Evolutionary conservation across 2,113 vertebrate genomes (phyloP), one percentile per base, ranked within the genome.

Genomic region (Cyphomyrus plagiostoma): DNA sequence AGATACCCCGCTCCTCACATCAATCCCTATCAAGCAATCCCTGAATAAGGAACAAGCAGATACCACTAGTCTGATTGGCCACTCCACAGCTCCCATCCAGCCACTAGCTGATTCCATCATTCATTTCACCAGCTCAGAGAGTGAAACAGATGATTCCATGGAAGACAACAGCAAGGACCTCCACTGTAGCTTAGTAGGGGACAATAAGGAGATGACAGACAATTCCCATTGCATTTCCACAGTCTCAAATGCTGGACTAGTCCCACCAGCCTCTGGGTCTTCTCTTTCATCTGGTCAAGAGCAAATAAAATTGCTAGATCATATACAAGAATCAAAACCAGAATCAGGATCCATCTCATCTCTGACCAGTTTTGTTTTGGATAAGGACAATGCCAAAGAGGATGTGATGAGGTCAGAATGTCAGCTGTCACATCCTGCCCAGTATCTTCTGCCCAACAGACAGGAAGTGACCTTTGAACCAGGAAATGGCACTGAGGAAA

Each of bases 41-140:
- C 21, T 58, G 6, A 58, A 58, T 23, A 19, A 58, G 21, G 56
- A 58, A 6, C 56, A 23, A 58, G 56, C 56, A 58, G 56, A 58
- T 58, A 58, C 56, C 56, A 58, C 56, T 8, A 23, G 21, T 58
- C 21, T 58, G 56, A 58, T 58, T 58, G 56, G 56, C 62, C n/a
- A 70, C 9, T 70, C 62, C 3, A 30, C n/a, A 70, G 62, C 62
- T 70, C 26, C 62, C 62, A 70, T 30, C n/a, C 53, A 23, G 56
- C 30, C 35, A 42, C 4, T 66, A 19, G 35, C 56, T 26, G 87
- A 62, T 26, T 58, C 74, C 17, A 42, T 92, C 49, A 74, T 90
- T 23, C 30, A 80, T 80, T 50, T 87, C 45, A 94, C 86, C 66
- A 95, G 95, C 62, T 97, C 96, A 45, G 94, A 96, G 83, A 96